Conservation (phyloP, 2,113 vertebrate species). For the Drymodes brunneopygia region DNA sequence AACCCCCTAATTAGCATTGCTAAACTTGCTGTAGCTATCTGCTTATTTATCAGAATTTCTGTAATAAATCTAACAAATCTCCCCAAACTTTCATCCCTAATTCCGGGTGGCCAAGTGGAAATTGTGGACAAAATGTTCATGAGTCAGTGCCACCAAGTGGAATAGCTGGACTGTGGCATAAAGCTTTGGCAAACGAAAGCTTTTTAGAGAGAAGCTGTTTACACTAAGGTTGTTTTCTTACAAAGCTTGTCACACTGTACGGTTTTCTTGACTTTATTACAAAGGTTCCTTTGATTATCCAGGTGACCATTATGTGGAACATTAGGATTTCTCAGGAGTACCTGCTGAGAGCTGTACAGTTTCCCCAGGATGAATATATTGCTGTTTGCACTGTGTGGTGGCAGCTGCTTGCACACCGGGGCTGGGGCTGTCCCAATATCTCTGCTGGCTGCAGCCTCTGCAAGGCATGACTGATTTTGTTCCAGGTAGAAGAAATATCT, state of each 20-base stretch:
- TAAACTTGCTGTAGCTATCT: neutral
- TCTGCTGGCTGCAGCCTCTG: neutral
- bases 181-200: neutral
- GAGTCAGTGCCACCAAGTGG: neutral
- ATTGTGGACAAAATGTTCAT: neutral
- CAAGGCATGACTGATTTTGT: neutral
- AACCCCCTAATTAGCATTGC: neutral
- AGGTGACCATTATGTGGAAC: neutral
- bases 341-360: neutral
- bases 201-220: neutral
- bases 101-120: neutral
- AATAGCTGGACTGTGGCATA: neutral
- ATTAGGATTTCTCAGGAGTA: neutral
- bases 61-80: neutral
- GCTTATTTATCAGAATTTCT: neutral
- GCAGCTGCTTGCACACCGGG: neutral
- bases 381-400: neutral
- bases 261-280: neutral
- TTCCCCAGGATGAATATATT: neutral
- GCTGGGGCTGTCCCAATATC: rapidly evolving
- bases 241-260: neutral
- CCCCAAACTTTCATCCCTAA: neutral
- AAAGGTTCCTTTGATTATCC: neutral
- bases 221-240: neutral
- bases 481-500: neutral